Conservation (phyloP, 2,113 vertebrate genomes). For the Oreocharis arfaki region DNA sequence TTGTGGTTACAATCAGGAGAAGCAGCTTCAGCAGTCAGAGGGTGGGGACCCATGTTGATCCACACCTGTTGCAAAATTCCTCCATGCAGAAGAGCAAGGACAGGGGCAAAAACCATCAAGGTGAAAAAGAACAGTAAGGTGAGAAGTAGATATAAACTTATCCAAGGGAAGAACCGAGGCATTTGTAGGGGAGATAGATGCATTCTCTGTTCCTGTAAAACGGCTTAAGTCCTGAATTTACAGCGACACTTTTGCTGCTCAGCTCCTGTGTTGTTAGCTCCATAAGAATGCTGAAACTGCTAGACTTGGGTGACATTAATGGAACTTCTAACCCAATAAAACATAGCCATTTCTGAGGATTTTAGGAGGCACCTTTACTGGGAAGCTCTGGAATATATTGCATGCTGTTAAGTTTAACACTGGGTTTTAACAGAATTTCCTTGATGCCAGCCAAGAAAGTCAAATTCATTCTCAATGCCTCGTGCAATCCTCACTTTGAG, state of each 20-base stretch:
- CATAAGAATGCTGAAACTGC: background rate
- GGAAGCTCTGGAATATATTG: background rate
- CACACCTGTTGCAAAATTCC: background rate
- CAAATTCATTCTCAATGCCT: background rate
- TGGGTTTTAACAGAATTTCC: background rate
- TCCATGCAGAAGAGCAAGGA: background rate
- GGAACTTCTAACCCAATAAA: background rate
- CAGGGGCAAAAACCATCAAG: background rate
- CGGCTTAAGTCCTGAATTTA: background rate
- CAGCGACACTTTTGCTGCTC: background rate
- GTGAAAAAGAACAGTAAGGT: background rate
- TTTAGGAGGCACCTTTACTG: background rate
- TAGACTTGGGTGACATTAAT: background rate
- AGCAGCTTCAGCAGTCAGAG: background rate
- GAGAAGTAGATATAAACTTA: background rate
- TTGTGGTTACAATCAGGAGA: background rate
- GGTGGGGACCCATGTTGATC: background rate
- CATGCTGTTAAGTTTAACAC: background rate
- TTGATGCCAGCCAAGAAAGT: background rate
- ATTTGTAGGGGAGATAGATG: background rate
- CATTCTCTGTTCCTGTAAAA: background rate
- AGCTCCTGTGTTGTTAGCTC: background rate
- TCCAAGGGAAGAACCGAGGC: background rate
- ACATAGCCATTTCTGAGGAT: background rate
- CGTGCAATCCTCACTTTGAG: background rate